Conservation (phyloP, 2,797 vertebrate genomes). For the Halcyon chelicuti region DNA sequence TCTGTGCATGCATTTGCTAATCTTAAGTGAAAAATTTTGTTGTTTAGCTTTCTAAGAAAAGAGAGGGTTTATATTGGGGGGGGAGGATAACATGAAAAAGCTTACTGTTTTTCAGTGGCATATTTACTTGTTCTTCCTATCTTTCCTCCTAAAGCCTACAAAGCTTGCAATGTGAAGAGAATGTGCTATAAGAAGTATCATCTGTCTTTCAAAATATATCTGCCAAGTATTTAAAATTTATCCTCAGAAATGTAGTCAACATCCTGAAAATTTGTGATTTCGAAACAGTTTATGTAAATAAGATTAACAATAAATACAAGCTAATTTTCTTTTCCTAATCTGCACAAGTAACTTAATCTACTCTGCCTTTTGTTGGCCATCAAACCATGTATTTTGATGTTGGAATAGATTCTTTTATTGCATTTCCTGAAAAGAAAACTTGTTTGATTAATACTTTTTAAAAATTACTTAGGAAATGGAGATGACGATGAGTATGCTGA, state of each 20-base stretch:
- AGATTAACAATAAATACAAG: not conserved
- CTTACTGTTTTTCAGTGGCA: not conserved
- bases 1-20: not conserved
- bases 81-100: not conserved
- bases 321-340: not conserved
- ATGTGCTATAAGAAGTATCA: not conserved
- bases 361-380: not conserved
- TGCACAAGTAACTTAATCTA: not conserved
- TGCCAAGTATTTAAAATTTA: not conserved
- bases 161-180: not conserved
- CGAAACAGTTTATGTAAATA: not conserved
- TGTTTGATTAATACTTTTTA: slow-evolving; percentile 4
- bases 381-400: not conserved
- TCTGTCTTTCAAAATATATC: not conserved
- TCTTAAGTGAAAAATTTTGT: not conserved
- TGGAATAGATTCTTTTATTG: not conserved
- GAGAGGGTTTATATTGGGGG: not conserved
- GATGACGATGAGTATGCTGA: slow-evolving; percentile 93
- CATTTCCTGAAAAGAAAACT: not conserved
- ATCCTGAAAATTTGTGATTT: not conserved
- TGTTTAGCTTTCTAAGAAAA: not conserved
- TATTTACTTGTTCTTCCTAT: not conserved
- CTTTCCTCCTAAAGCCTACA: not conserved
- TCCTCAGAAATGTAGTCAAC: not conserved
- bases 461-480: slow-evolving; percentile 70